Percentiles rank a stretch among this genome's conserved stretches.
Evolutionary conservation across 2,113 vertebrate species (phyloP).

Genomic region (Nettapus auritus): DNA sequence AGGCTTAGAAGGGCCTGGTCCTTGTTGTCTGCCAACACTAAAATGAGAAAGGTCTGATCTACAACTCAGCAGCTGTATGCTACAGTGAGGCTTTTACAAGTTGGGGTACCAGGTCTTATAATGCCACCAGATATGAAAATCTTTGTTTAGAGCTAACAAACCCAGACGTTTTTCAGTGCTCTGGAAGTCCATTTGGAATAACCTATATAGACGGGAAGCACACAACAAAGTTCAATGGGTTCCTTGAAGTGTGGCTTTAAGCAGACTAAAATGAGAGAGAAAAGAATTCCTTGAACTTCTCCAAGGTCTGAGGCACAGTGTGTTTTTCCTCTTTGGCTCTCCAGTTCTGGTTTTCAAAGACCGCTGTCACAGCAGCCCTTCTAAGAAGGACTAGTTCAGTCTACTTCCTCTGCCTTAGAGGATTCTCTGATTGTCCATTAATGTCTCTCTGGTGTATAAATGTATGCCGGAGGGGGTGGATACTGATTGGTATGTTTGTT

Average conservation of each 20-base stretch:
- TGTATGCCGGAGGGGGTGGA: neutral
- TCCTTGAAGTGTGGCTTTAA: neutral
- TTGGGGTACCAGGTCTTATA: neutral
- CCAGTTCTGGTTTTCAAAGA: conserved; percentile 22
- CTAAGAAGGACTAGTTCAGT: neutral
- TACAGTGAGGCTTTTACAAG: neutral
- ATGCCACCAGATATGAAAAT: neutral
- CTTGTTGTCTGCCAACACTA: neutral
- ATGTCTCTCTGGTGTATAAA: neutral
- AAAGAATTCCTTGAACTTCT: conserved; percentile 15
- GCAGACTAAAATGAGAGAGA: neutral
- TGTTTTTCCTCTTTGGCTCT: neutral
- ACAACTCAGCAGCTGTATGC: neutral
- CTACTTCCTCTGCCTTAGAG: neutral
- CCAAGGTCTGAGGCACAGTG: neutral
- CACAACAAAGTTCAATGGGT: neutral
- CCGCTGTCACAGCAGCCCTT: neutral
- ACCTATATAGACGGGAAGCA: neutral
- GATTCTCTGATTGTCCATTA: neutral
- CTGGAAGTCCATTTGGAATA: neutral
- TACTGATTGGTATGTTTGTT: neutral
- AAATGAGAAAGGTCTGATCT: neutral
- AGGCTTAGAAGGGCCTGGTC: neutral
- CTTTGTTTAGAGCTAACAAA: neutral
- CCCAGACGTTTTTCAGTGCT: neutral